Conservation (phyloP, 2,113 vertebrate species). For the Brachyistius frenatus region DNA sequence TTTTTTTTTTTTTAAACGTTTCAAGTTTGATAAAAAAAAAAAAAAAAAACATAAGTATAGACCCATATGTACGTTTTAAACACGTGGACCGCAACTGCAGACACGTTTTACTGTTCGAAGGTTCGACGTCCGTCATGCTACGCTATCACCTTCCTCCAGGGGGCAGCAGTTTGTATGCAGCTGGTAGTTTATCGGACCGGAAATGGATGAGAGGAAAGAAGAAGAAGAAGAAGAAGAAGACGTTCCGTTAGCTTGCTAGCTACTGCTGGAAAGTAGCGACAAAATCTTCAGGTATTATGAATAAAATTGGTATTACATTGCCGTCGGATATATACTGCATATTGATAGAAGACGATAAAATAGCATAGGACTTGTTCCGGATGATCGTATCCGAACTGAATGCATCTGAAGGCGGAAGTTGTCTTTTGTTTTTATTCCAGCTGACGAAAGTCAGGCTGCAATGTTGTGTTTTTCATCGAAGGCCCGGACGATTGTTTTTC, state of each 20-base stretch:
- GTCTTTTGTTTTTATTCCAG: conserved; percentile 65
- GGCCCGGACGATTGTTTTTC: conserved; percentile 50
- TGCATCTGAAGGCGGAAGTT: neutral
- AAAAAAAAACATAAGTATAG: no score
- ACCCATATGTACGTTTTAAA: no score
- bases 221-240: conserved; percentile 39
- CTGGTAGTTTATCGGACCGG: neutral
- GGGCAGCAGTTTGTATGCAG: conserved; percentile 17
- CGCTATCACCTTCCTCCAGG: neutral
- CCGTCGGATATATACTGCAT: neutral
- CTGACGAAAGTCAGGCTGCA: conserved; percentile 60
- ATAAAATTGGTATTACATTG: neutral
- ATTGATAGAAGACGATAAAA: neutral
- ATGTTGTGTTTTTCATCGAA: conserved; percentile 71
- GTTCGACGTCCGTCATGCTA: neutral
- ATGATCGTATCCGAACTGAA: neutral
- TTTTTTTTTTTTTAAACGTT: no score
- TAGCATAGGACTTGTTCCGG: accelerated
- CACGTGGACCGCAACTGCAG: no score
- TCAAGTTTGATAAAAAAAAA: no score
- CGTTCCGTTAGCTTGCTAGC: conserved; percentile 65
- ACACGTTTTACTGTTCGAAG: no score
- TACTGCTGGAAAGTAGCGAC: conserved; percentile 68
- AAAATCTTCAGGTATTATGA: conserved; percentile 68
- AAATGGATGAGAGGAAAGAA: neutral